Base-by-base conservation (phyloP, 2,888 invertebrate species). In the Melanchra persicariae region DNA sequence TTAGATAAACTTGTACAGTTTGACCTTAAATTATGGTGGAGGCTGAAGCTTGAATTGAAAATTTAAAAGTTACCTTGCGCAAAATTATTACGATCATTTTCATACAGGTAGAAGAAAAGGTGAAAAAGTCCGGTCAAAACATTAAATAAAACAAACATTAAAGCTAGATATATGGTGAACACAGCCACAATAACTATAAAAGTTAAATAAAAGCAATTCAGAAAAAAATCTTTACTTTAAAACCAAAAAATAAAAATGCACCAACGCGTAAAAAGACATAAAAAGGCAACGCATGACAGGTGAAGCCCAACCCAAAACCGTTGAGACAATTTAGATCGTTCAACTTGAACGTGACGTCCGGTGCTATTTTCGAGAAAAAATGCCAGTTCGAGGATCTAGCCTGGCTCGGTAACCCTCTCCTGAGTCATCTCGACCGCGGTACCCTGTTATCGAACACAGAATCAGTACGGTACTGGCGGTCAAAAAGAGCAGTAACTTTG, bases 331-430 rank as follows among this genome's bases (percentile, higher is more conserved):
- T 91, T 89, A 91, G 94, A 93, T 91, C 93, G 81, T 94, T 94
- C 92, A 93, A 93, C 92, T 92, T 87, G 87, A 85, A 93, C 95
- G 95, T 95, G 95, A 94, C 93, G 89, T 94, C 94, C 95, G 95
- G 91, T 85, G 77, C 70, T 84, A 86, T 88, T 85, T 83, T 84
- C 82, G 77, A 82, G 86, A 87, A 88, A 88, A 89, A 90, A 87
- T 87, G 80, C 70, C 84, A 73, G 84, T 81, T 80, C 69, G 86
- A 91, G 90, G 90, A 92, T 89, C 87, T 87, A 87, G 86, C 87
- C 86, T 81, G 81, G 68, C 79, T 79, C 69, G 81, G 74, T 78
- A 89, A 88, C 85, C 89, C 89, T 90, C 89, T 90, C 89, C 87
- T 90, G 89, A 91, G 84, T 90, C 88, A 89, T 89, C 87, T 88